Conservation (phyloP, 2,113 vertebrate species). For the Hippocampus zosterae region DNA sequence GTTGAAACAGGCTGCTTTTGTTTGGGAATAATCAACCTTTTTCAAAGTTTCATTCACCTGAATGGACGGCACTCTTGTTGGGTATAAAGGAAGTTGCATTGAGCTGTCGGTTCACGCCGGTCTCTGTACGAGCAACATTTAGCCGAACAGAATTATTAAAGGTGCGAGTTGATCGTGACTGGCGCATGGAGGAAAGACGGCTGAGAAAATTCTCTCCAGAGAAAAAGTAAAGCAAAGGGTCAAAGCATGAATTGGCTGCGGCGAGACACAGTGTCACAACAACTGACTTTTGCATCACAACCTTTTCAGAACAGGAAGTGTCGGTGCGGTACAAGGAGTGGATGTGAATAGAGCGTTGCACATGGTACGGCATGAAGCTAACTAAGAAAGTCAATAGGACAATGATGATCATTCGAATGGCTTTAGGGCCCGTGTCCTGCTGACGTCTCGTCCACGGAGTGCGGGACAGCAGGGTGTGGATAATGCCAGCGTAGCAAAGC, state of each 20-base stretch:
- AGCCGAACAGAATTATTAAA: rapidly evolving
- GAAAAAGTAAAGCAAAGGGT: slow-evolving; percentile 93
- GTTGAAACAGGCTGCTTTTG: background rate
- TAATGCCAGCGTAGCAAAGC: slow-evolving; percentile 87
- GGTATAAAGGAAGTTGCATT: background rate
- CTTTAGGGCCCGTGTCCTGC: slow-evolving; percentile 68
- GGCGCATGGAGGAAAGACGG: slow-evolving; percentile 77
- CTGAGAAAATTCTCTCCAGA: slow-evolving; percentile 86
- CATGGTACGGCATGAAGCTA: slow-evolving; percentile 90
- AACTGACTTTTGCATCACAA: slow-evolving; percentile 85
- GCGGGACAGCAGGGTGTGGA: slow-evolving; percentile 77
- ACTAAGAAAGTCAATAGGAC: slow-evolving; percentile 86
- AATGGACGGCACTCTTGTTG: background rate
- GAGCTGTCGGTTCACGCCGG: slow-evolving; percentile 1
- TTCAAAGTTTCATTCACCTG: background rate
- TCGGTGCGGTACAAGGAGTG: slow-evolving; percentile 53
- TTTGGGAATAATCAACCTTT: background rate
- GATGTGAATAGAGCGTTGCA: slow-evolving; percentile 86
- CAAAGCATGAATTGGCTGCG: slow-evolving; percentile 90
- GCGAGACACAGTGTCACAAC: slow-evolving; percentile 88
- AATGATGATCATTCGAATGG: slow-evolving; percentile 89
- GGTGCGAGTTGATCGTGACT: background rate
- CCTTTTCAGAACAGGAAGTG: slow-evolving; percentile 57
- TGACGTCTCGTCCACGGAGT: slow-evolving; percentile 65
- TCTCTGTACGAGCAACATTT: background rate